A percentile compares a stretch with the other conserved stretches of the same genome.
Conservation (phyloP, 2,888 invertebrate genomes). For the Chromoteleia sp. region DNA sequence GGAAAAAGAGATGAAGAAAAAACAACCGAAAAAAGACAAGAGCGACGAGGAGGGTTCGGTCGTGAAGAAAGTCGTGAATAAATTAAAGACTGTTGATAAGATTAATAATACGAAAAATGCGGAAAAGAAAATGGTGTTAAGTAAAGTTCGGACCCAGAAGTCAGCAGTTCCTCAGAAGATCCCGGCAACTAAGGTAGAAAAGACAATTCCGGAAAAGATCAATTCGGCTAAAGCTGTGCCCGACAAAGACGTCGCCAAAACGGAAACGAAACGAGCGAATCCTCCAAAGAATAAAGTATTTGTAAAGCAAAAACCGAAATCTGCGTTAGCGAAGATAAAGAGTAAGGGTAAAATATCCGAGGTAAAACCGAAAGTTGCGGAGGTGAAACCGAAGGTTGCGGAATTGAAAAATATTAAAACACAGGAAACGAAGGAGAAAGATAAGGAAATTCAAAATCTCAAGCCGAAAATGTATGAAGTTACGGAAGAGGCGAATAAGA, state of each 20-base stretch:
- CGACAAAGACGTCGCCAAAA: slow-evolving; percentile 62
- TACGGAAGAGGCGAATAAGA: slow-evolving; percentile 70
- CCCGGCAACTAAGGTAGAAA: slow-evolving; percentile 24
- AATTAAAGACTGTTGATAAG: slow-evolving; percentile 82
- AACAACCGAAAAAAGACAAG: slow-evolving; percentile 71
- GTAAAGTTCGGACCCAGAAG: slow-evolving; percentile 33
- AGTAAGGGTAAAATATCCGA: slow-evolving; percentile 71
- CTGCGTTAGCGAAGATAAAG: slow-evolving; percentile 73
- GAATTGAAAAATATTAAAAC: slow-evolving; percentile 63
- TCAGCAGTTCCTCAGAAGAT: slow-evolving; percentile 31
- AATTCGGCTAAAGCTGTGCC: slow-evolving; percentile 2
- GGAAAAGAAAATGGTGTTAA: slow-evolving; percentile 19
- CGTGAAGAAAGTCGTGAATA: slow-evolving; percentile 84
- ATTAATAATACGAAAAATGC: slow-evolving; percentile 57
- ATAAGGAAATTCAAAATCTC: slow-evolving; percentile 50
- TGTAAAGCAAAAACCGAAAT: slow-evolving; percentile 71
- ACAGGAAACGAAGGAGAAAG: slow-evolving; percentile 54
- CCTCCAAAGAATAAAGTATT: slow-evolving; percentile 61
- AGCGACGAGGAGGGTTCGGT: slow-evolving; percentile 75
- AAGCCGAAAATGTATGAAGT: slow-evolving; percentile 69
- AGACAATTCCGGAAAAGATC: slow-evolving; percentile 62
- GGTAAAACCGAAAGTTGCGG: slow-evolving; percentile 70
- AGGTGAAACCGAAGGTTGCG: slow-evolving; percentile 68
- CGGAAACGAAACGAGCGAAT: slow-evolving; percentile 66
- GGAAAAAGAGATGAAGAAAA: slow-evolving; percentile 62